phyloP scores from a whole-genome alignment of 1,140 invertebrate species.

The Drosophila trapezifrons region DNA sequence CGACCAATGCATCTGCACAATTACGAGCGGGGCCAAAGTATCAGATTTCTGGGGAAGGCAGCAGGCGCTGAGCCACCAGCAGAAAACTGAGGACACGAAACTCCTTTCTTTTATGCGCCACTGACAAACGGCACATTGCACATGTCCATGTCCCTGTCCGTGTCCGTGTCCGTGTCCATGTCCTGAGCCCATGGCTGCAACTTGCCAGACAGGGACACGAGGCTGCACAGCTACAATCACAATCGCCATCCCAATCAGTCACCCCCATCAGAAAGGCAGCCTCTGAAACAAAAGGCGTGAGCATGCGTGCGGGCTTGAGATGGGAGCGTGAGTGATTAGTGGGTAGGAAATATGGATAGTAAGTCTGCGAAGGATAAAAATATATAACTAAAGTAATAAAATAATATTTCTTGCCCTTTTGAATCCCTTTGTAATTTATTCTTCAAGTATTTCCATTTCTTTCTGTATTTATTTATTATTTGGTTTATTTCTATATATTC shows the following conservation, averaged over 20 bases:
- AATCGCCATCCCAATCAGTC: conserved; percentile 77
- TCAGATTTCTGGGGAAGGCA: conserved; percentile 75
- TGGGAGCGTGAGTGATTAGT: conserved; percentile 14
- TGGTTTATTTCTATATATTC: background rate
- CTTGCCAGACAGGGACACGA: conserved; percentile 39
- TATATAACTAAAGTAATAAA: too few species aligned
- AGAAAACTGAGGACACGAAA: conserved; percentile 61
- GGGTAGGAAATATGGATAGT: too few species aligned
- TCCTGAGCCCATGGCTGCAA: conserved; percentile 14
- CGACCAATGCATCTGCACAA: conserved; percentile 77
- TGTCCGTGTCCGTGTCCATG: conserved; percentile 23
- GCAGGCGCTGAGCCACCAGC: conserved; percentile 46
- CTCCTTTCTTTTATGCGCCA: conserved; percentile 82
- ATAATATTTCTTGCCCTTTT: background rate
- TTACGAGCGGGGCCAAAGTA: conserved; percentile 70
- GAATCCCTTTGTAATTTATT: background rate
- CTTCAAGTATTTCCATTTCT: background rate
- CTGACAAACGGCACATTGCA: conserved; percentile 81
- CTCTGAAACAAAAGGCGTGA: conserved; percentile 69
- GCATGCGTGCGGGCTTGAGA: conserved; percentile 31
- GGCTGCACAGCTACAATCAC: conserved; percentile 59
- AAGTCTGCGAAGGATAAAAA: too few species aligned
- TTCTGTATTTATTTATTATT: too few species aligned
- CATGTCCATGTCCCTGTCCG: conserved; percentile 66
- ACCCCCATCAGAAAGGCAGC: conserved; percentile 81